Evolutionary conservation across 2,888 invertebrate species (phyloP), one percentile per base, ranked within the genome.

Genomic region (Drosophila prolongata): DNA sequence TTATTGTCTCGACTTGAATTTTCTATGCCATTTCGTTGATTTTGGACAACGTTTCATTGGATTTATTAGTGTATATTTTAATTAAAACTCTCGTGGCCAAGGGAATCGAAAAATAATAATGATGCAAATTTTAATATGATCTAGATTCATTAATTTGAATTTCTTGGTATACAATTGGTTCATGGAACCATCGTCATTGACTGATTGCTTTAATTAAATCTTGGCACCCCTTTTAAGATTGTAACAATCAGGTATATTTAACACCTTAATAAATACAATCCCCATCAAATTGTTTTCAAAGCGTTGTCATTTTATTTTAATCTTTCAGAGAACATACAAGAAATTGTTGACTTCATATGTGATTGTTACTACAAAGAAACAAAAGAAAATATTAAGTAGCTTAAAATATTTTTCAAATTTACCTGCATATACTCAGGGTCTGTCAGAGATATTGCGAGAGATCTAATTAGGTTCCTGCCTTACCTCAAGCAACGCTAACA

Each of bases 391-490:
- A 19, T 49, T 70, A 72, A 72, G 65, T 53, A 65, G 72, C 72
- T 70, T 70, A 65, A 72, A 52, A 60, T 38, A 46, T 69, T 53
- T 44, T 53, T 44, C 49, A 40, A 50, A 38, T 54, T 13, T 52
- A 57, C 50, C 34, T 54, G 43, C 43, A 44, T 44, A 49, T 30
- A 37, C 13, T 27, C 34, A n/a, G 35, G 42, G 16, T 53, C 42
- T 50, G 42, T 30, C 53, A 42, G 54, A 34, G 19, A 57, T 52
- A 47, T 55, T 55, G 62, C 69, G 43, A 59, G 66, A 66, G 71
- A 59, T 71, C 71, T 73, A 73, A 73, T 72, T 73, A 54, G 72
- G 56, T 72, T 50, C 38, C 55, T 44, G 68, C 40, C 47, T 47
- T 38, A 38, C 52, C 69, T 42, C 43, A 64, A 54, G 64, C 38